Evolutionary conservation across 2,113 vertebrate genomes (phyloP).

Genomic region (Crotalus helleri): DNA sequence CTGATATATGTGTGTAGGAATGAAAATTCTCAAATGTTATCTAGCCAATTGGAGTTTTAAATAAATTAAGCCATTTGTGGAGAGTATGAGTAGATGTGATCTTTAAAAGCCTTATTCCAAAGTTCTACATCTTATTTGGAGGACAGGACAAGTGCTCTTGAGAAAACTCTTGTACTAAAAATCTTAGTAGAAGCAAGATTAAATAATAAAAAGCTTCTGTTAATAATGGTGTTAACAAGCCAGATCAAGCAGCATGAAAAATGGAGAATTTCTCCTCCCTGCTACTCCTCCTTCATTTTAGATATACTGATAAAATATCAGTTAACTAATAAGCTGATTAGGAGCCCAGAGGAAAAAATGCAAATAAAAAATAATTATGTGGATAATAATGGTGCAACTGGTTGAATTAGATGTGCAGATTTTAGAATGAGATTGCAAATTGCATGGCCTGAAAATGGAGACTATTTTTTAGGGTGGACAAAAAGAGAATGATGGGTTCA

Average conservation of each 20-base stretch:
- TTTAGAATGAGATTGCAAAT: background rate
- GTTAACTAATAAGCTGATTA: constrained; percentile 32
- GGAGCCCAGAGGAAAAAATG: background rate
- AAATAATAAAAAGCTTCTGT: constrained; percentile 71
- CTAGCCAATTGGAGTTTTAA: background rate
- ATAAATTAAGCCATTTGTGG: background rate
- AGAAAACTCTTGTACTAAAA: constrained; percentile 47
- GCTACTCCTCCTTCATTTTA: background rate
- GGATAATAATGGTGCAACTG: background rate
- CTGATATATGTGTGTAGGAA: background rate
- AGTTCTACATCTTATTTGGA: background rate
- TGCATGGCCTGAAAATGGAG: background rate
- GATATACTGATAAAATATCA: constrained; percentile 35
- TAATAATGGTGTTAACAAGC: constrained; percentile 63
- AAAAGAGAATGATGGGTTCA: background rate
- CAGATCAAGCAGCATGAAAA: constrained; percentile 65
- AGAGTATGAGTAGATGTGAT: fast-evolving
- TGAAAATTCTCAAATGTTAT: background rate
- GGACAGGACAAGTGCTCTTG: background rate
- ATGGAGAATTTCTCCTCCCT: constrained; percentile 38
- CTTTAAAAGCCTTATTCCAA: background rate
- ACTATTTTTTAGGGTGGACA: background rate
- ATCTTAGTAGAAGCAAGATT: constrained; percentile 63
- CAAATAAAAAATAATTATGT: constrained; percentile 26
- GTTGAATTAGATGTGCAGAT: fast-evolving